Evolutionary conservation across 2,888 invertebrate species (phyloP).

Genomic region (Carterocephalus palaemon): DNA sequence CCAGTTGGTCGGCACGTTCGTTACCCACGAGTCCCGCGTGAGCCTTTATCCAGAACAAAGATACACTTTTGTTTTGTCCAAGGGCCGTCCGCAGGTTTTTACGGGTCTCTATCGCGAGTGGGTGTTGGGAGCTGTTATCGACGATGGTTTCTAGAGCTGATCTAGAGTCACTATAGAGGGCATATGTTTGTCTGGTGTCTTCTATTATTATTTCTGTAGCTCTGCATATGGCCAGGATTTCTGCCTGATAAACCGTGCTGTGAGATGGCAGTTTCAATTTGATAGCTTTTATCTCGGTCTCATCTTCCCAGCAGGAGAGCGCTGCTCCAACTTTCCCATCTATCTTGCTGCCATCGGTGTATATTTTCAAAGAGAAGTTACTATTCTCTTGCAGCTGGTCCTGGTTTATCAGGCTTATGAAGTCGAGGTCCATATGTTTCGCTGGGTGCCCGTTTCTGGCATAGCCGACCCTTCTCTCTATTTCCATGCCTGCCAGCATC

Average conservation of each 20-base stretch:
- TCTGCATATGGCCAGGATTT: constrained; percentile 18
- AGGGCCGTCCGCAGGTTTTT: background rate
- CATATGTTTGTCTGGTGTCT: background rate
- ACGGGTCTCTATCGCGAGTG: background rate
- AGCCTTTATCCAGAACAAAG: too few species aligned
- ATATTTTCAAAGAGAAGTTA: too few species aligned
- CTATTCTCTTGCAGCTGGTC: background rate
- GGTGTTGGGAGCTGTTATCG: background rate
- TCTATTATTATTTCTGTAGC: background rate
- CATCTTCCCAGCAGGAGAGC: constrained; percentile 27
- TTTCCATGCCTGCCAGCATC: background rate
- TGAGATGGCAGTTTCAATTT: constrained; percentile 20
- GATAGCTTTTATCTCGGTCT: constrained; percentile 18
- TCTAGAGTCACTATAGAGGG: background rate
- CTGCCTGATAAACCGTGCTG: constrained; percentile 32
- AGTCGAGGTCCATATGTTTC: background rate
- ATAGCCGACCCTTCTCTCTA: background rate
- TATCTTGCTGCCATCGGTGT: too few species aligned
- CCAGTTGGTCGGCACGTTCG: background rate
- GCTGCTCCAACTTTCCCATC: constrained; percentile 31
- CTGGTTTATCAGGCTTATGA: constrained; percentile 16
- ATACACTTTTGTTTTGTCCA: background rate
- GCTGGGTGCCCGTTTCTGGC: constrained; percentile 25
- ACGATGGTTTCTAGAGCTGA: background rate
- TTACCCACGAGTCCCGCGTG: too few species aligned